These are phyloP conservation scores for Oriolus oriolus DNA, from an alignment of 2,113 vertebrate genomes.

Conservation along the genomic window DNA sequence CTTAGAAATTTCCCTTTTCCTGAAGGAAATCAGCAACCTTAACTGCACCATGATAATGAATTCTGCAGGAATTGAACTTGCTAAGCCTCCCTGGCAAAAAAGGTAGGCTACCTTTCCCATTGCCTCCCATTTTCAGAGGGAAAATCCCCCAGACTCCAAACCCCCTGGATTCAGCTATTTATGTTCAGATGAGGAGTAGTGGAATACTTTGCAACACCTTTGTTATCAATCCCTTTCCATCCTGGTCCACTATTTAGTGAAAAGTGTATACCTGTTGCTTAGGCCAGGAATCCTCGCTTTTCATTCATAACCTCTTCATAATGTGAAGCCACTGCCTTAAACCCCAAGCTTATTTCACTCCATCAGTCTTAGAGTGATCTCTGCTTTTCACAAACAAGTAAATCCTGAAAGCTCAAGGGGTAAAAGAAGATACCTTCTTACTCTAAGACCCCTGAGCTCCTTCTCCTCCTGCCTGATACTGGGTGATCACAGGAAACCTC, in stretches of 20 bases:
- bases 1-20: not conserved
- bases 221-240: not conserved
- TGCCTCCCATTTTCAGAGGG: not conserved
- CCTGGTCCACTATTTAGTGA: not conserved
- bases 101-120: not conserved
- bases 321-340: not conserved
- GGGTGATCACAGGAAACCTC: not conserved
- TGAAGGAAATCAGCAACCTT: not conserved
- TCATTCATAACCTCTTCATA: not conserved
- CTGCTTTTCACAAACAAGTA: not conserved
- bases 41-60: not conserved
- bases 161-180: not conserved
- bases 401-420: not conserved
- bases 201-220: not conserved
- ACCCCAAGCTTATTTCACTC: not conserved
- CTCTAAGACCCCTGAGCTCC: not conserved
- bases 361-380: not conserved
- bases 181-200: not conserved
- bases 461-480: not conserved
- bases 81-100: not conserved
- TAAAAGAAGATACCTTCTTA: not conserved
- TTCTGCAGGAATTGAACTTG: not conserved
- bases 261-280: not conserved
- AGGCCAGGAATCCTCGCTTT: not conserved
- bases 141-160: fast-evolving